These are phyloP conservation scores for Tangara arthus DNA, from an alignment of 2,797 vertebrate genomes.

Conservation along the genomic window DNA sequence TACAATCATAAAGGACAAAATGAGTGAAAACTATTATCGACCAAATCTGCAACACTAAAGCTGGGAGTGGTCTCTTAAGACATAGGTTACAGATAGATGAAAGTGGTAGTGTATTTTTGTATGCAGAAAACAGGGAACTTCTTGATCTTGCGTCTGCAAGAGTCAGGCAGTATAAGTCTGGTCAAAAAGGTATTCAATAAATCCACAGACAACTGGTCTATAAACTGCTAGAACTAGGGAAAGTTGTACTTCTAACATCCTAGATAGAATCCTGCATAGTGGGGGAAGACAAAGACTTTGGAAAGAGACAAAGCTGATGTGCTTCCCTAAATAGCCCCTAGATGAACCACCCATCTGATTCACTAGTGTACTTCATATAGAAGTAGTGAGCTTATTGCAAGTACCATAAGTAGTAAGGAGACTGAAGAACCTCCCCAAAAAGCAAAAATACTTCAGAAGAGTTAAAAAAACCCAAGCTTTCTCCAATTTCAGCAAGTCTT, in stretches of 20 bases:
- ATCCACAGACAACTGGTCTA: not conserved
- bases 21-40: not conserved
- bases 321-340: not conserved
- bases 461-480: rapidly evolving
- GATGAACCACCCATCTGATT: not conserved
- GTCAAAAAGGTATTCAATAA: not conserved
- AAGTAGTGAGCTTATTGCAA: not conserved
- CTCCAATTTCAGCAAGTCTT: not conserved
- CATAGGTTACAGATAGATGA: not conserved
- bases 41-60: not conserved
- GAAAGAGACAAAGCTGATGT: not conserved
- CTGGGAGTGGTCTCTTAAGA: not conserved
- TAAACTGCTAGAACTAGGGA: not conserved
- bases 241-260: not conserved
- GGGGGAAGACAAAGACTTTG: not conserved
- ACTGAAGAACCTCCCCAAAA: not conserved
- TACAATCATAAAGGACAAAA: not conserved
- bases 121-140: not conserved
- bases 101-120: not conserved
- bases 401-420: not conserved
- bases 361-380: not conserved
- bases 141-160: not conserved
- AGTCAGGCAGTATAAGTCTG: not conserved
- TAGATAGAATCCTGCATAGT: not conserved
- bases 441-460: not conserved